Evolutionary conservation across 2,113 vertebrate species (phyloP), one percentile per base, ranked within the genome.

Genomic region (Vidua macroura): DNA sequence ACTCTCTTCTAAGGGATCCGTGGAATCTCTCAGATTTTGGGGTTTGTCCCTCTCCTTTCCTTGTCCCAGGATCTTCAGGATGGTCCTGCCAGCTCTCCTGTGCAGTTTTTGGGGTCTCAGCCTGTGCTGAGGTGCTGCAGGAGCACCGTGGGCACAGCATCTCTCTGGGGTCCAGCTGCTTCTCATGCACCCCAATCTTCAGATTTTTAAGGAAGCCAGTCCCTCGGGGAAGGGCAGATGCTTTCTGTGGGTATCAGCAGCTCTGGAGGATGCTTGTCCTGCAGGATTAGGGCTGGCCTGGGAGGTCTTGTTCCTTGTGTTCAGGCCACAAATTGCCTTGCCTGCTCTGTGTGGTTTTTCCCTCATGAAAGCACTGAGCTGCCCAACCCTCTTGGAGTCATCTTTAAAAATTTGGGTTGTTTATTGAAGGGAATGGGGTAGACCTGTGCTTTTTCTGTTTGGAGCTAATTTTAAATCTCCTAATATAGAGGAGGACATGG

Each of bases 151-250:
- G 35, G 12, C 18, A 15, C 51, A 64, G 21, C n/a, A 24, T 6
- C 49, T 39, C 3, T 1, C 11, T 6, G 8, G 11, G 43, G 6
- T 13, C 66, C 55, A 44, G 28, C 8, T 60, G 28, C 4, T 22
- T 17, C 25, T 22, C 4, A 0, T 7, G 8, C 13, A 27, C 13
- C 27, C 5, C 31, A 24, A 0, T 7, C 20, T 37, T 33, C 4
- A 6, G 4, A 3, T 51, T 83, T 64, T 30, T 31, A 46, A 56
- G n/a, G 30, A 27, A 15, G 7, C 59, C 21, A 3, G 28, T 8
- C 15, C 23, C 68, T 31, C 16, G 7, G 30, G 6, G 18, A 39
- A 52, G 15, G 46, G 22, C 4, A 14, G 64, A 21, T 52, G 35
- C 7, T 55, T 28, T 51, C 62, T 49, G 10, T 20, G 35, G 30